Evolutionary conservation across 2,113 vertebrate species (phyloP).

Genomic region (Saiga tatarica): DNA sequence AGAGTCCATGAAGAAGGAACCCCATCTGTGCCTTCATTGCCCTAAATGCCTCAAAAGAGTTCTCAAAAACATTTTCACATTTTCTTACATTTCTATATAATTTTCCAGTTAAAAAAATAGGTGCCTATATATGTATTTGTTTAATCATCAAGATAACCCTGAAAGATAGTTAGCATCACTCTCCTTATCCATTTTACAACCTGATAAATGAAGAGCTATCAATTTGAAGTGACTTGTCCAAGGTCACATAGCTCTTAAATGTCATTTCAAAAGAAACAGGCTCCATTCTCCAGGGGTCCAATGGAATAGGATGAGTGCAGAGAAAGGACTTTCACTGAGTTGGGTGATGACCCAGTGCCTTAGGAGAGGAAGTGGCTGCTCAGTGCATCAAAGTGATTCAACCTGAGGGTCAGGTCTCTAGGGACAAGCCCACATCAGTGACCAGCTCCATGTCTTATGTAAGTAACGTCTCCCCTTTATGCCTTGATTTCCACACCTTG

Average conservation of each 20-base stretch:
- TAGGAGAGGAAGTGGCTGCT: neutral
- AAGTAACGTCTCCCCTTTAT: neutral
- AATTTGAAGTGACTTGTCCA: neutral
- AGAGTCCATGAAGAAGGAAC: neutral
- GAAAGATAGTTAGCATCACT: neutral
- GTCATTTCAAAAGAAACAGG: fast-evolving
- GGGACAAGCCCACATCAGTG: too few species aligned
- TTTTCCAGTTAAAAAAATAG: neutral
- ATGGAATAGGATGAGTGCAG: fast-evolving
- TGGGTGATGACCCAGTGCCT: neutral
- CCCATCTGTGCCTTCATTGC: neutral
- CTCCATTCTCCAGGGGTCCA: too few species aligned
- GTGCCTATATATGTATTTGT: neutral
- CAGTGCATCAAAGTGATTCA: fast-evolving
- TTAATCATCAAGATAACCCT: neutral
- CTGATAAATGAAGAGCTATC: neutral
- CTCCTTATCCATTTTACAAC: neutral
- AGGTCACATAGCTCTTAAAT: neutral
- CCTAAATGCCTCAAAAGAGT: neutral
- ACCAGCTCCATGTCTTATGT: neutral
- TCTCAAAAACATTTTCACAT: neutral
- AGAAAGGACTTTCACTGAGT: neutral
- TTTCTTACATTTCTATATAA: neutral
- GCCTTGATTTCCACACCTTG: neutral
- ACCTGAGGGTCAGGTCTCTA: neutral